phyloP scores from a whole-genome alignment of 2,888 invertebrate species.

The Electrophaes corylata region DNA sequence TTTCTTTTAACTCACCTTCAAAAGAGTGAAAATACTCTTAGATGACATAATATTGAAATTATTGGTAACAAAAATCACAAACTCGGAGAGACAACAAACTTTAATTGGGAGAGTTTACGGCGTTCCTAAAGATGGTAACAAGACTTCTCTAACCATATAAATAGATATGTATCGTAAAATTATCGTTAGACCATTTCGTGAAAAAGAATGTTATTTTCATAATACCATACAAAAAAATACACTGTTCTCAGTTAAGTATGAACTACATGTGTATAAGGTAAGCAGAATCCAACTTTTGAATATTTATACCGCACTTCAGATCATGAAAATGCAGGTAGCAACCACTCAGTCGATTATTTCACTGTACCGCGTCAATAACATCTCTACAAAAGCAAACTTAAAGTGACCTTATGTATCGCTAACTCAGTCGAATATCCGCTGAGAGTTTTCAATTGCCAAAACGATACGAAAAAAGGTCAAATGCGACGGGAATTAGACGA shows the following conservation, averaged over 20 bases:
- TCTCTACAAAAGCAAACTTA: conserved; percentile 1
- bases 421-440: conserved; percentile 31
- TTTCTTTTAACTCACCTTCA: no score
- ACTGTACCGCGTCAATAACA: conserved; percentile 16
- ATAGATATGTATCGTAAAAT: no score
- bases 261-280: not conserved
- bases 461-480: conserved; percentile 58
- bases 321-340: not conserved
- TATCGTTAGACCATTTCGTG: no score
- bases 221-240: no score
- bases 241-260: no score
- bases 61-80: not conserved
- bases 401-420: conserved; percentile 24
- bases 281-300: no score
- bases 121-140: not conserved
- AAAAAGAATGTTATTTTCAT: no score
- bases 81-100: conserved; percentile 34
- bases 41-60: not conserved
- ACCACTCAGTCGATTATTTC: conserved; percentile 18
- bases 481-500: conserved; percentile 57
- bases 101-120: conserved; percentile 34
- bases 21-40: no score
- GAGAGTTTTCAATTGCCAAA: conserved; percentile 50
- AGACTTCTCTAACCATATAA: conserved; percentile 1
- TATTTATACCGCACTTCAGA: not conserved